Conservation (phyloP, 2,888 invertebrate genomes). For the Eumacrocentrus americanus region DNA sequence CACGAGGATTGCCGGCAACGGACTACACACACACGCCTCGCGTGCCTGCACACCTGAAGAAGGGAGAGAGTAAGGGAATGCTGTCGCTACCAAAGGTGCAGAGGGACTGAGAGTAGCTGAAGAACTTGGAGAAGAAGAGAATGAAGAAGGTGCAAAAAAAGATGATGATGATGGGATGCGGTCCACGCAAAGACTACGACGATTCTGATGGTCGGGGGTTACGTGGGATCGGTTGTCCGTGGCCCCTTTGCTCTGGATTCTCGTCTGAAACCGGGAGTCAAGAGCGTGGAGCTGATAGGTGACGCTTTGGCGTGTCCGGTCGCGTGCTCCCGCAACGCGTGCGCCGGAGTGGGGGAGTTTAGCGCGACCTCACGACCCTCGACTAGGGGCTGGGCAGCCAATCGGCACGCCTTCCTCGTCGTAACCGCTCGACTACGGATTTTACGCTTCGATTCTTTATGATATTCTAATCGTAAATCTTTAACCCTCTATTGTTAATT, state of each 20-base stretch:
- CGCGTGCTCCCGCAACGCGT: conserved; percentile 19
- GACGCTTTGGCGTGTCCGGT: conserved; percentile 20
- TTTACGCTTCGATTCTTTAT: conserved; percentile 24
- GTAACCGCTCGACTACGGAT: conserved; percentile 6
- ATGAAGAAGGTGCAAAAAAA: conserved; percentile 9
- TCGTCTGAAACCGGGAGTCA: neutral
- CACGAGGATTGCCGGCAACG: conserved; percentile 45
- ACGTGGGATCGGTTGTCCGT: neutral
- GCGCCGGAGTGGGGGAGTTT: neutral
- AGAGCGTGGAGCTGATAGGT: neutral
- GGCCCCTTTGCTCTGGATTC: neutral
- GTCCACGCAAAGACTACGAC: conserved; percentile 18
- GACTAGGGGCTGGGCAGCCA: conserved; percentile 20
- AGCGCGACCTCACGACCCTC: conserved; percentile 20
- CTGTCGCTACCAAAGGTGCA: conserved; percentile 12
- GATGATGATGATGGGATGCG: conserved; percentile 17
- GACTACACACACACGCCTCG: conserved; percentile 27
- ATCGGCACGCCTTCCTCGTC: conserved; percentile 25
- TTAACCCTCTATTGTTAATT: neutral
- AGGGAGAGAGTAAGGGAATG: conserved; percentile 20
- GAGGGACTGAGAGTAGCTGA: conserved; percentile 15
- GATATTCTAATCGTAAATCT: conserved; percentile 1
- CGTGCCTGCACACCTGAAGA: conserved; percentile 33
- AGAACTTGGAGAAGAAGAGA: conserved; percentile 1
- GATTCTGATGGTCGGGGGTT: conserved; percentile 3